These are phyloP conservation scores for Tapirus indicus DNA, from an alignment of 2,797 vertebrate species.

Conservation along the genomic window DNA sequence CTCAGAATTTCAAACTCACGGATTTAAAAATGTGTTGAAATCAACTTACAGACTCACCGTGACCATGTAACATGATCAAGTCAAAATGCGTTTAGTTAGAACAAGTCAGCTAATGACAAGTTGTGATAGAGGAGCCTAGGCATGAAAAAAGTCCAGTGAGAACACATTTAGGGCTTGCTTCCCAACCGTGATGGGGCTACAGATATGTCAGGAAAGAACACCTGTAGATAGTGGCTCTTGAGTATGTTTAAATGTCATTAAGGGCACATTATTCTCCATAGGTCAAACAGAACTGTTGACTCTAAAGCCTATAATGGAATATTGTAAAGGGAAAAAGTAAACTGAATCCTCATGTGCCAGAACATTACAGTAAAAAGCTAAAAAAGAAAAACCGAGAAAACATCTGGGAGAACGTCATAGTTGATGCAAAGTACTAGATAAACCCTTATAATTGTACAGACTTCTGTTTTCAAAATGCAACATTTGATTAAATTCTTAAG, in stretches of 20 bases:
- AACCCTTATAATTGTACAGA: background rate
- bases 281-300: background rate
- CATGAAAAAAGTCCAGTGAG: background rate
- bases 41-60: background rate
- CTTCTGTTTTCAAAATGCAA: slow-evolving; percentile 44
- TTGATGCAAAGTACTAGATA: background rate
- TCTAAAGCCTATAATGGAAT: background rate
- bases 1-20: background rate
- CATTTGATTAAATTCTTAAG: slow-evolving; percentile 10
- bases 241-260: slow-evolving; percentile 17
- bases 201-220: background rate
- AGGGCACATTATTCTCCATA: background rate
- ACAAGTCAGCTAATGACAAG: background rate
- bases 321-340: background rate
- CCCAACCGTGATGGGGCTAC: background rate
- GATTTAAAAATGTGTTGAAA: background rate
- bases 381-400: background rate
- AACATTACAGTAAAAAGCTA: background rate
- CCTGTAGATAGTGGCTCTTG: background rate
- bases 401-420: background rate
- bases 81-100: background rate
- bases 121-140: background rate
- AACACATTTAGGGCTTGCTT: background rate
- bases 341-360: background rate
- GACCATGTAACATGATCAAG: background rate